Evolutionary conservation across 1,140 invertebrate species (phyloP).

Genomic region (Drosophila subobscura): DNA sequence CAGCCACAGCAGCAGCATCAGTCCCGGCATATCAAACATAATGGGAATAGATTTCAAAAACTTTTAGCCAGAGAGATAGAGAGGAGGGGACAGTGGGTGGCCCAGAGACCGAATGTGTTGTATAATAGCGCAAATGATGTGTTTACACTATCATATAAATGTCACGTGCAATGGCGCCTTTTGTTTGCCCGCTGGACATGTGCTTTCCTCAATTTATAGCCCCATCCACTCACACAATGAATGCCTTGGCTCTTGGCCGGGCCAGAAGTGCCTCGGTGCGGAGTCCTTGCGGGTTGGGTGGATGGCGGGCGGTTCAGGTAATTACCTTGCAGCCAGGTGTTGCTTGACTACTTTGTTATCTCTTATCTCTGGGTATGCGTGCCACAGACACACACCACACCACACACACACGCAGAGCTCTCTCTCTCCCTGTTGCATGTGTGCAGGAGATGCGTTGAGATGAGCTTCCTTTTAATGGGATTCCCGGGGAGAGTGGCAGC

Average conservation of each 20-base stretch:
- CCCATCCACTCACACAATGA: conserved; percentile 42
- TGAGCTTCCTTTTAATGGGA: conserved; percentile 51
- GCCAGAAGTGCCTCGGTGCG: conserved; percentile 4
- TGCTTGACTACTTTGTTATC: conserved; percentile 62
- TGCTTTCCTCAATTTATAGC: conserved; percentile 61
- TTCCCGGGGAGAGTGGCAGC: conserved; percentile 43
- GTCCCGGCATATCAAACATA: conserved; percentile 63
- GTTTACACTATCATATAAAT: conserved; percentile 82
- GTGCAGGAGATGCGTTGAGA: conserved; percentile 34
- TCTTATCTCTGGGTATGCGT: conserved; percentile 56
- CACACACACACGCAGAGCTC: neutral
- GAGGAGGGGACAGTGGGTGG: neutral
- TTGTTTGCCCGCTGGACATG: conserved; percentile 69
- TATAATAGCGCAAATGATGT: conserved; percentile 82
- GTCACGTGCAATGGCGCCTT: conserved; percentile 74
- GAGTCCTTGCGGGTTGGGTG: conserved; percentile 8
- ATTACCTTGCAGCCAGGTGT: conserved; percentile 61
- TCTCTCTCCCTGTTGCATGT: conserved; percentile 22
- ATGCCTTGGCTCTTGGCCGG: conserved; percentile 43
- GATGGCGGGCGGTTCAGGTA: conserved; percentile 39
- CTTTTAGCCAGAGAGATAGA: conserved; percentile 57
- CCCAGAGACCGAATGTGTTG: conserved; percentile 49
- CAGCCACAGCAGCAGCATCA: conserved; percentile 19
- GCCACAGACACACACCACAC: conserved; percentile 20
- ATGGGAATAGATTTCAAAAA: conserved; percentile 78